A percentile compares a stretch with the other conserved stretches of the same genome.
phyloP scores from a whole-genome alignment of 2,888 invertebrate species.

The Salpingus planirostris region DNA sequence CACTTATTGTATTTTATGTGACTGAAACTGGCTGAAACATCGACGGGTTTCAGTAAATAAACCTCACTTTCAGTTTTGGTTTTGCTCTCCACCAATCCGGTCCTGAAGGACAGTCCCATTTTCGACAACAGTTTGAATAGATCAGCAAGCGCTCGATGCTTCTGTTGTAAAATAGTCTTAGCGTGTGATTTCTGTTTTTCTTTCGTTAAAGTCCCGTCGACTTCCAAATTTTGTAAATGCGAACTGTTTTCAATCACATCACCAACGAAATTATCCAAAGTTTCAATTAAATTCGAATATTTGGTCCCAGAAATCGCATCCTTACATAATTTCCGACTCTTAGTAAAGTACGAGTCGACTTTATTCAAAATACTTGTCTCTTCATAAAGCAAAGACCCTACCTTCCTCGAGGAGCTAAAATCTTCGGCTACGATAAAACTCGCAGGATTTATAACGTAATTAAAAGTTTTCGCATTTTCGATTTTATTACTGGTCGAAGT shows the following conservation, averaged over 20 bases:
- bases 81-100: conserved; percentile 59
- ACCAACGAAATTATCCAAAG: conserved; percentile 57
- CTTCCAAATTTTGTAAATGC: conserved; percentile 57
- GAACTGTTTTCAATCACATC: conserved; percentile 60
- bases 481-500: conserved; percentile 29
- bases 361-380: not conserved
- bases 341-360: conserved; percentile 41
- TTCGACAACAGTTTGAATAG: conserved; percentile 70
- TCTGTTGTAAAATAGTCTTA: conserved; percentile 74
- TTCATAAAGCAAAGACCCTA: conserved; percentile 10
- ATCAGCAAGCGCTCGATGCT: conserved; percentile 76
- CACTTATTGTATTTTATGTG: conserved; percentile 44
- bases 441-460: conserved; percentile 41
- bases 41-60: conserved; percentile 61
- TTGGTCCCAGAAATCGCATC: conserved; percentile 49
- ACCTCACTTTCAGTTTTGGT: conserved; percentile 49
- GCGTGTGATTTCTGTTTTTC: conserved; percentile 70
- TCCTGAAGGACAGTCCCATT: conserved; percentile 72
- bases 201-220: conserved; percentile 51
- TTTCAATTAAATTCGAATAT: conserved; percentile 54
- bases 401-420: conserved; percentile 22
- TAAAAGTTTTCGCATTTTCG: conserved; percentile 43
- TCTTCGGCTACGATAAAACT: conserved; percentile 30
- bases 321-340: conserved; percentile 56
- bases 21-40: conserved; percentile 50